Conservation (phyloP, 2,888 invertebrate species). For the Lomographa bimaculata region DNA sequence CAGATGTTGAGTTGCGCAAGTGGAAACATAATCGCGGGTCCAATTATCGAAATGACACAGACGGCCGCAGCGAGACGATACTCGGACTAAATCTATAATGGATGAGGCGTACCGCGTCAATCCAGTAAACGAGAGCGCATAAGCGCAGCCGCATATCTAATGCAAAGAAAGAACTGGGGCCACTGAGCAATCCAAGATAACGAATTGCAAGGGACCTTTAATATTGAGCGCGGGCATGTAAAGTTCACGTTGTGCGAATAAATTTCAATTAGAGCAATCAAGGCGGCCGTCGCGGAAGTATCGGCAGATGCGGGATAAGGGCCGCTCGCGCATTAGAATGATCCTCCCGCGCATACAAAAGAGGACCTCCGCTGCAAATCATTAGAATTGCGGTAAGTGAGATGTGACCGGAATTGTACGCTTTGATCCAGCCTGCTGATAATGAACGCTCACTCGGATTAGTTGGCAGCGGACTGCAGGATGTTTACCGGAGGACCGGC, state of each 20-base stretch:
- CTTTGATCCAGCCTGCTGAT: constrained; percentile 62
- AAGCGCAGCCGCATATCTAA: constrained; percentile 67
- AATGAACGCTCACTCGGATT: constrained; percentile 64
- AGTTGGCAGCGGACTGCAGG: constrained; percentile 52
- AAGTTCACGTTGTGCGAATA: constrained; percentile 47
- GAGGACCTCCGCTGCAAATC: constrained; percentile 74
- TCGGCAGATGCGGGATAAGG: constrained; percentile 25
- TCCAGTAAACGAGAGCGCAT: constrained; percentile 77
- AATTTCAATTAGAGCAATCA: constrained; percentile 77
- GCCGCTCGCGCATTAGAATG: constrained; percentile 17
- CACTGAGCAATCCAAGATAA: constrained; percentile 58
- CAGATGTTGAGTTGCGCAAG: constrained; percentile 70
- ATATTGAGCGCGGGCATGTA: too few relatives aligned
- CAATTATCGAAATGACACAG: constrained; percentile 82
- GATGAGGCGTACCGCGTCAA: constrained; percentile 78
- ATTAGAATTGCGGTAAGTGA: constrained; percentile 78
- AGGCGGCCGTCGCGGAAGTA: constrained; percentile 62
- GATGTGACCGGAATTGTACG: constrained; percentile 75
- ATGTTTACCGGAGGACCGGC: constrained; percentile 41
- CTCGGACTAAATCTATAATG: constrained; percentile 79
- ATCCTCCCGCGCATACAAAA: constrained; percentile 64
- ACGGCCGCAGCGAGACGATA: constrained; percentile 59
- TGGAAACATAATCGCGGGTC: constrained; percentile 60
- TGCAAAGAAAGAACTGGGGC: constrained; percentile 41
- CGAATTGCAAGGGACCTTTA: too few relatives aligned